A percentile compares a stretch with the other conserved stretches of the same genome.
Evolutionary conservation across 2,113 vertebrate genomes (phyloP).

Genomic region (Alethe castanea): DNA sequence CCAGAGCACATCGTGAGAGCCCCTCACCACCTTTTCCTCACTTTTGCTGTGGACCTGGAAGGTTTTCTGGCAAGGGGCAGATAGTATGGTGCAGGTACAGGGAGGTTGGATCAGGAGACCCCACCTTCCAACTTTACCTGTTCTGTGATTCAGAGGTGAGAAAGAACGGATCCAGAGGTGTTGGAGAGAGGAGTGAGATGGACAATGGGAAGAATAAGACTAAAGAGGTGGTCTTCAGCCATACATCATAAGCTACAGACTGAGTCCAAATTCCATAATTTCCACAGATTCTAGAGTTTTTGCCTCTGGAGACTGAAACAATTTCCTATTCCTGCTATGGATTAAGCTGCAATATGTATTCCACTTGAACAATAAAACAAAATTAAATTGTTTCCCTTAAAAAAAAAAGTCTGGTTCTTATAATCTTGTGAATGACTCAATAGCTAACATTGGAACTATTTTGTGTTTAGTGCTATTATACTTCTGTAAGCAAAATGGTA

Average conservation of each 20-base stretch:
- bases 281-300: not conserved
- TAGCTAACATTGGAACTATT: not conserved
- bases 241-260: not conserved
- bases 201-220: not conserved
- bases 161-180: not conserved
- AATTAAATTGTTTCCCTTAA: not conserved
- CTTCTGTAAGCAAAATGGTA: not conserved
- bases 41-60: not conserved
- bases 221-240: not conserved
- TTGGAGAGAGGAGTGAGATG: not conserved
- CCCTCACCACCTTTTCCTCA: not conserved
- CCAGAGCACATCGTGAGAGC: not conserved
- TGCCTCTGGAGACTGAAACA: not conserved
- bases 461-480: not conserved
- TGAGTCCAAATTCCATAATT: not conserved
- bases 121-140: not conserved
- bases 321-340: not conserved
- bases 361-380: not conserved
- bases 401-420: not conserved
- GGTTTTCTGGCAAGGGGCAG: not conserved
- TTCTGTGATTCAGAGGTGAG: not conserved
- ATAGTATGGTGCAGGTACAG: not conserved
- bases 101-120: not conserved
- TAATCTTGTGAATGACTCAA: not conserved
- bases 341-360: not conserved